phyloP scores from a whole-genome alignment of 2,888 invertebrate genomes.

The Cheilosia impressa region DNA sequence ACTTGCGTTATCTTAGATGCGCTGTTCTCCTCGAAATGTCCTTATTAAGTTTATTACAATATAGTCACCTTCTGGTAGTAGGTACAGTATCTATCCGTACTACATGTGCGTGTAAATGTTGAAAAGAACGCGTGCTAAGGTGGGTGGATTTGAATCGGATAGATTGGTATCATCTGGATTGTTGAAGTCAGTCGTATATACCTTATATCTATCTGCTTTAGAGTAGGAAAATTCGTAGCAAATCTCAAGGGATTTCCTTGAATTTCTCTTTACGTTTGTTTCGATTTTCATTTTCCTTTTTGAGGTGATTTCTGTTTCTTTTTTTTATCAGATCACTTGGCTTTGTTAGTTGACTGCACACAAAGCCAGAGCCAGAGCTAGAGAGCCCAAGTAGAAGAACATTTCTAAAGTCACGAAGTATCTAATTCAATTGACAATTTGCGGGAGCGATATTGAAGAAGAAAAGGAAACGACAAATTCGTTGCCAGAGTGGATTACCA shows the following conservation, averaged over 20 bases:
- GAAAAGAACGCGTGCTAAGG: constrained; percentile 43
- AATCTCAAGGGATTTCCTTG: constrained; percentile 61
- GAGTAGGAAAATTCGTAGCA: constrained; percentile 23
- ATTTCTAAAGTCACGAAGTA: constrained; percentile 46
- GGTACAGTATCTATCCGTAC: neutral
- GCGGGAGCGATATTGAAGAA: constrained; percentile 44
- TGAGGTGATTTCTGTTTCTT: constrained; percentile 19
- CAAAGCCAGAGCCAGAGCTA: neutral
- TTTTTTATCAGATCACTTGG: constrained; percentile 53
- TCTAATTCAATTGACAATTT: constrained; percentile 65
- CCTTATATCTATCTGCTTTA: neutral
- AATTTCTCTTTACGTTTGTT: constrained; percentile 12
- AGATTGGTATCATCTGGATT: constrained; percentile 61
- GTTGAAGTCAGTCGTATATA: neutral
- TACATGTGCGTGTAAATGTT: constrained; percentile 15
- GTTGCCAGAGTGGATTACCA: constrained; percentile 50
- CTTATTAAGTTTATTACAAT: constrained; percentile 57
- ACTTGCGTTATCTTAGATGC: constrained; percentile 30
- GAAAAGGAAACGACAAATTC: constrained; percentile 38
- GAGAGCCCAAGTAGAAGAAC: constrained; percentile 2
- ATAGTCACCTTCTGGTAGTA: constrained; percentile 33
- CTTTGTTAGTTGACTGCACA: constrained; percentile 43
- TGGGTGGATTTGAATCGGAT: constrained; percentile 59
- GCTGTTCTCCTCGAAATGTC: constrained; percentile 17
- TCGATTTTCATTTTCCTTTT: constrained; percentile 31